These are phyloP conservation scores for Bradypodion pumilum DNA, from an alignment of 2,797 vertebrate species.

Conservation along the genomic window DNA sequence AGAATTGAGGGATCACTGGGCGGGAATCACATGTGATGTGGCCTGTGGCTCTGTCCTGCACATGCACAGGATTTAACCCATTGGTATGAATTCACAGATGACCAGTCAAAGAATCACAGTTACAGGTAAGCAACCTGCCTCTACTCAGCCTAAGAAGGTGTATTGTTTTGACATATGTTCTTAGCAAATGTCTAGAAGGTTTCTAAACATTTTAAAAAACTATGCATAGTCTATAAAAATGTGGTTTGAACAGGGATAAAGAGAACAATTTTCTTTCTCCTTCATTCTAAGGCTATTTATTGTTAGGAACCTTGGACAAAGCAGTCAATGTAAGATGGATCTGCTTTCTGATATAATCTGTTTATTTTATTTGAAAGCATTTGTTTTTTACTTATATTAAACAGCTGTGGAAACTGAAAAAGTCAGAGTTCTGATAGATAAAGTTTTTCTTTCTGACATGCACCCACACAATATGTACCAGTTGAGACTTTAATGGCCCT, in stretches of 20 bases:
- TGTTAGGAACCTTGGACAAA: neutral
- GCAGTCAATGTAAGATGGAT: constrained; percentile 38
- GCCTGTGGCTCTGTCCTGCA: no score
- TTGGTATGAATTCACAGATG: no score
- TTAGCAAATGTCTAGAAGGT: constrained; percentile 3
- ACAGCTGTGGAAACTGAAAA: constrained; percentile 32
- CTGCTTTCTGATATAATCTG: neutral
- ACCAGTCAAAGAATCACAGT: no score
- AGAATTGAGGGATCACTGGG: no score
- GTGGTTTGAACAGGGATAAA: constrained; percentile 22
- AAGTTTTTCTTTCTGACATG: neutral
- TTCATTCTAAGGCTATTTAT: constrained; percentile 36
- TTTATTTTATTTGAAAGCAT: no score
- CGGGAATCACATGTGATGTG: no score
- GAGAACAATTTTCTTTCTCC: constrained; percentile 34
- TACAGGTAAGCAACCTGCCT: no score
- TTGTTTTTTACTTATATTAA: neutral
- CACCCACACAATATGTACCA: neutral
- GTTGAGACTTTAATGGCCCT: neutral
- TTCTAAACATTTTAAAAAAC: constrained; percentile 35
- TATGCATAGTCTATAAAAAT: constrained; percentile 25
- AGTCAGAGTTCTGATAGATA: neutral
- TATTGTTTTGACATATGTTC: constrained; percentile 11
- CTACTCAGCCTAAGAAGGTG: no score
- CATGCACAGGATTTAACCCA: no score